phyloP scores from a whole-genome alignment of 2,113 vertebrate species.

The Anhinga rufa region DNA sequence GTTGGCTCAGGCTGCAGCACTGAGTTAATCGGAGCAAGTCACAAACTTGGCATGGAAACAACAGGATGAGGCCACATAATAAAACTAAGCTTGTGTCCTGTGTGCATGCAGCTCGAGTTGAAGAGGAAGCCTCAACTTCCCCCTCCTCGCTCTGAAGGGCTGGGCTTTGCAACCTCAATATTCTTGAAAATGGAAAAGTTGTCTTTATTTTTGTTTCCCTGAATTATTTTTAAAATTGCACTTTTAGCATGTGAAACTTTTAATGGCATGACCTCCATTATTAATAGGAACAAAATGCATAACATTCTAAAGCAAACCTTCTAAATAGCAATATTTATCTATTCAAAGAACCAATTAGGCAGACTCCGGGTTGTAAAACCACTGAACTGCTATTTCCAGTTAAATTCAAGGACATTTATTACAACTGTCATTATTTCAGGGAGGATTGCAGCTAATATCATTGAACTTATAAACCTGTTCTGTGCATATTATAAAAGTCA shows the following conservation, averaged over 20 bases:
- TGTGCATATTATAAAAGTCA: background rate
- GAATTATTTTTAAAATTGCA: background rate
- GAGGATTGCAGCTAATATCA: constrained; percentile 11
- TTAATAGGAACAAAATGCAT: constrained; percentile 7
- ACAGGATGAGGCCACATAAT: background rate
- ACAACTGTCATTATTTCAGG: constrained; percentile 33
- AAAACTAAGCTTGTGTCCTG: background rate
- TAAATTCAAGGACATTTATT: constrained; percentile 49
- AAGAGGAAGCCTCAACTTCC: background rate
- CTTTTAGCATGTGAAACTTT: background rate
- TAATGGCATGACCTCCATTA: background rate
- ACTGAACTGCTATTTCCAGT: constrained; percentile 26
- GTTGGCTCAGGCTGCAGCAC: background rate
- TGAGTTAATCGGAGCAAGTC: background rate
- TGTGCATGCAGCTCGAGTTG: background rate
- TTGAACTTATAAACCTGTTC: constrained; percentile 5
- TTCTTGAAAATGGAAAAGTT: background rate
- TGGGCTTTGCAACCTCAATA: background rate
- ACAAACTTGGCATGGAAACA: background rate
- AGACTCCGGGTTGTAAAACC: constrained; percentile 22
- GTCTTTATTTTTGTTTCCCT: background rate
- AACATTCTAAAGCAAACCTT: background rate
- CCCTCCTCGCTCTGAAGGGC: background rate
- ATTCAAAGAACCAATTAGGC: constrained; percentile 56
- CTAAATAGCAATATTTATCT: constrained; percentile 20